Evolutionary conservation across 2,797 vertebrate genomes (phyloP), one percentile per base, ranked within the genome.

Genomic region (Phrynocephalus forsythii): DNA sequence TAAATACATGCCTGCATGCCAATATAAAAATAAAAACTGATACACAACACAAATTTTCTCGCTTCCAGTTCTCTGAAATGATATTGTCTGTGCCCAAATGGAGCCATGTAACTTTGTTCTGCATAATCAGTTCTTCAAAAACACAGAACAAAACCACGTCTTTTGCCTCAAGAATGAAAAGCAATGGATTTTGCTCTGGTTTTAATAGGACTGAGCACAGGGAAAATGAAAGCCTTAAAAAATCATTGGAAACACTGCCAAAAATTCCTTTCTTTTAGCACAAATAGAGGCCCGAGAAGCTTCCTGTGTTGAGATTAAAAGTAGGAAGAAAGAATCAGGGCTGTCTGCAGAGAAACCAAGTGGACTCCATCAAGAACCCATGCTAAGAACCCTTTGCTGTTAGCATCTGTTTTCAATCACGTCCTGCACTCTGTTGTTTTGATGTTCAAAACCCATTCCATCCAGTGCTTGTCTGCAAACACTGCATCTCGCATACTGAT

Each of bases 261-360:
- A 84, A 56, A 92, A 92, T 60, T 30, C 0, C 0, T 72, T 86
- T 52, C 24, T 24, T 88, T 92, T 89, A 84, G 6, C 26, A 63
- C 88, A 87, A 67, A 24, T 33, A 90, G 44, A 18, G 56, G 71
- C 26, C 75, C 52, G 66, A 44, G 7, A 15, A 1, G 18, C 82
- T 78, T 90, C 83, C n/a, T 56, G 89, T 76, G n/a, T 67, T 71
- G 1, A 89, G 68, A 63, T 84, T 88, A 82, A 73, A 87, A 60
- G 44, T 11, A 10, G 44, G 4, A 2, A 22, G 38, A 86, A 87
- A 77, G 28, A 87, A 85, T 52, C 3, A 71, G 66, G 75, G 82
- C 86, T 86, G 60, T 75, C 26, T 86, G 76, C 72, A 82, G 86
- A 89, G 87, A 87, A 81, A 90, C 78, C 60, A 90, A 93, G 90